A percentile compares a stretch with the other conserved stretches of the same genome.
These are phyloP conservation scores for Halictus rubicundus DNA, from an alignment of 1,140 invertebrate species.

Conservation along the genomic window DNA sequence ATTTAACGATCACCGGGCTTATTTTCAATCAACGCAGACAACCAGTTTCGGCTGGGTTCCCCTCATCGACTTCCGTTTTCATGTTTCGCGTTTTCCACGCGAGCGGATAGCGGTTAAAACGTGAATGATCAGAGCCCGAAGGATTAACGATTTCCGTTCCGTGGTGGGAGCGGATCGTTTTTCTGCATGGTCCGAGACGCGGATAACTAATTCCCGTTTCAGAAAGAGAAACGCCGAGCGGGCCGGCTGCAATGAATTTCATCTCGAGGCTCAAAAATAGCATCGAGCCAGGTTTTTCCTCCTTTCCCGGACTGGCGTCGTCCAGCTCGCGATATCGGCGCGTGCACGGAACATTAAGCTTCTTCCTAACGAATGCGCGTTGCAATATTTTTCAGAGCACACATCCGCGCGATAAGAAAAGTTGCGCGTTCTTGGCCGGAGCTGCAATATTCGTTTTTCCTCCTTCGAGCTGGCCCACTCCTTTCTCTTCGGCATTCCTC, in stretches of 20 bases:
- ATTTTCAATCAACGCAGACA: not conserved
- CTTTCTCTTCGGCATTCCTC: not conserved
- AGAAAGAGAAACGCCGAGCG: not conserved
- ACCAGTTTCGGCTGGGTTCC: not conserved
- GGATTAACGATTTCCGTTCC: slow-evolving; percentile 17
- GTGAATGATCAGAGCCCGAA: not conserved
- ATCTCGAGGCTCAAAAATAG: slow-evolving; percentile 41
- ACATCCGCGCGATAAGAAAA: slow-evolving; percentile 47
- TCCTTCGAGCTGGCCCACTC: not conserved
- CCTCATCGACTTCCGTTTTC: not conserved
- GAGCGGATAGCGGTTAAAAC: slow-evolving; percentile 1
- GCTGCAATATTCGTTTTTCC: slow-evolving; percentile 10
- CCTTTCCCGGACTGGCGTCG: slow-evolving; percentile 16
- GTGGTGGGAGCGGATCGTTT: not conserved
- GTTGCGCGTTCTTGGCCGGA: slow-evolving; percentile 47
- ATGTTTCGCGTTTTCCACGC: not conserved
- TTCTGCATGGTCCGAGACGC: not conserved
- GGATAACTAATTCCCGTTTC: slow-evolving; percentile 37
- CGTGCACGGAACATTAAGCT: slow-evolving; percentile 51
- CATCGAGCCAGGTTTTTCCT: slow-evolving; percentile 25
- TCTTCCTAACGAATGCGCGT: slow-evolving; percentile 44
- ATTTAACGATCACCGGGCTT: not conserved
- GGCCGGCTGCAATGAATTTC: slow-evolving; percentile 27
- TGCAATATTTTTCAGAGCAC: slow-evolving; percentile 45
- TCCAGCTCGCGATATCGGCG: slow-evolving; percentile 41